Evolutionary conservation across 2,797 vertebrate genomes (phyloP), one percentile per base, ranked within the genome.

Genomic region (Columba guinea): DNA sequence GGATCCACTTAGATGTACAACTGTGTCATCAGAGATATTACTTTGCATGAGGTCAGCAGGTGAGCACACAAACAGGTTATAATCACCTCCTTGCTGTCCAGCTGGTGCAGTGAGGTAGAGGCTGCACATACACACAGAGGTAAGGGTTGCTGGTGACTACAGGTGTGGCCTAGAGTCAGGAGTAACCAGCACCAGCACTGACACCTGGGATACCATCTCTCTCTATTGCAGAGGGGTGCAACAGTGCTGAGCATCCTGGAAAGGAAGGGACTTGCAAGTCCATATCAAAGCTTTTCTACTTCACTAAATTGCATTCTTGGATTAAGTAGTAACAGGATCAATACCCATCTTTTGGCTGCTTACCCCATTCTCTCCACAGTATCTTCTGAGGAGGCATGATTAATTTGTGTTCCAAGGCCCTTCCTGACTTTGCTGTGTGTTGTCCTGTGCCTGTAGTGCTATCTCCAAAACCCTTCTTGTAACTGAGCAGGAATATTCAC

Each of bases 41-140:
- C 22, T 81, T 80, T 11, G 34, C 39, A 3, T 5, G 39, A 39
- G 39, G 32, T 37, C 39, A 63, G 76, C 10, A 8, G 52, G 5
- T 39, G 69, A 77, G 21, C 2, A 1, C 13, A 18, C 27, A 6
- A 2, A 15, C 3, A 2, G 20, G 12, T 46, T 34, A 9, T 13
- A 23, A 26, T 11, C 9, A 3, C 41, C 20, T 11, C 52, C 32
- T 7, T 21, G 51, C 32, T 64, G 13, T 30, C 37, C 23, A 26
- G 83, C 55, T 46, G 21, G 20, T n/a, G 37, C 48, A 34, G 58
- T 6, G 56, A 37, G 22, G 6, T 18, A 13, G 0, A 2, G 37
- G 11, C 37, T 51, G 49, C 34, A 46, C 4, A 0, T 5, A 10
- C 0, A 3, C 32, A 37, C n/a, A 10, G 15, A 32, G 35, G 0